phyloP scores from a whole-genome alignment of 2,888 invertebrate species.

The Hyposoter dolosus region DNA sequence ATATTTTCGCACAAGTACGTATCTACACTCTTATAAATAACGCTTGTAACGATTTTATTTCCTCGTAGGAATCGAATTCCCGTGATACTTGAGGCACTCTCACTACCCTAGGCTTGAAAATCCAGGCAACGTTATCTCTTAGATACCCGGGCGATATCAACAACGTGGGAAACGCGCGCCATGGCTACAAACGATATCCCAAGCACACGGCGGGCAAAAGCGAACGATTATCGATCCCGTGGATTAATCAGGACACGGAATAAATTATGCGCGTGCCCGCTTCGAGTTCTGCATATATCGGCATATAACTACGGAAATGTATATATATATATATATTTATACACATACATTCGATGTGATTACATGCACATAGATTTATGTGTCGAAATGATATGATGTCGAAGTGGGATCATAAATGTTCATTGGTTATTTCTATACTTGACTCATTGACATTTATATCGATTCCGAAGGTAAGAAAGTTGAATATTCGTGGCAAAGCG shows the following conservation, averaged over 20 bases:
- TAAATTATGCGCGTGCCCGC: conserved; percentile 51
- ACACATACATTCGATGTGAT: background rate
- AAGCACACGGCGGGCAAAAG: conserved; percentile 28
- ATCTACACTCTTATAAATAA: background rate
- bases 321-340: background rate
- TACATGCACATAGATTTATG: background rate
- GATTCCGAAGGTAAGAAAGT: background rate
- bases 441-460: conserved; percentile 23
- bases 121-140: conserved; percentile 46
- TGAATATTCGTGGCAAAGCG: background rate
- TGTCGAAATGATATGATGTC: conserved; percentile 1
- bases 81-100: conserved; percentile 20
- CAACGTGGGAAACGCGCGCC: conserved; percentile 63
- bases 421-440: conserved; percentile 50
- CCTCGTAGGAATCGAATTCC: conserved; percentile 45
- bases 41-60: conserved; percentile 14
- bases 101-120: background rate
- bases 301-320: conserved; percentile 28
- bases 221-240: conserved; percentile 62
- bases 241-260: conserved; percentile 64
- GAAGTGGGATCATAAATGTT: conserved; percentile 29
- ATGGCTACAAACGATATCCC: conserved; percentile 60
- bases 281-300: conserved; percentile 34
- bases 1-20: background rate
- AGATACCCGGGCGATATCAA: conserved; percentile 57